Evolutionary conservation across 2,888 invertebrate genomes (phyloP).

Genomic region (Eupithecia centaureata): DNA sequence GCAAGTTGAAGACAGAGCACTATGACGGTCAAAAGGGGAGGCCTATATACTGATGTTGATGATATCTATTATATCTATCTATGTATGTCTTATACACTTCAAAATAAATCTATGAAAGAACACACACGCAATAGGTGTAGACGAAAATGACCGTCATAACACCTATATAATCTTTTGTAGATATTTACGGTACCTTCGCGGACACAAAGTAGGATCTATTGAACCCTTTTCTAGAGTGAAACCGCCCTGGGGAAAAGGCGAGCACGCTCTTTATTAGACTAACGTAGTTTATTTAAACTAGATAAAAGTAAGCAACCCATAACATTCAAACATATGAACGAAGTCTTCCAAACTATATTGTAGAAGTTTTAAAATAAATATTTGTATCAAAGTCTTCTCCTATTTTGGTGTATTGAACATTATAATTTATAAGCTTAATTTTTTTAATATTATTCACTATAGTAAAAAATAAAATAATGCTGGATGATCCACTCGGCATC

Average conservation of each 20-base stretch:
- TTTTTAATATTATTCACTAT: no score
- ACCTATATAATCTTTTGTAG: conserved; percentile 7
- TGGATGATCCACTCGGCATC: no score
- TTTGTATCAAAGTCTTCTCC: not conserved
- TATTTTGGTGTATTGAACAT: not conserved
- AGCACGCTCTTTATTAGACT: conserved; percentile 46
- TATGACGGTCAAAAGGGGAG: no score
- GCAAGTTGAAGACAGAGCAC: no score
- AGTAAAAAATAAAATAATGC: no score
- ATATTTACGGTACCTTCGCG: conserved; percentile 13
- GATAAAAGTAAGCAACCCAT: not conserved
- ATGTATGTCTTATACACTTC: not conserved
- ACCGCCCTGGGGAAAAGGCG: conserved; percentile 46
- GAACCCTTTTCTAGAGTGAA: conserved; percentile 54
- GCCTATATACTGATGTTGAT: no score
- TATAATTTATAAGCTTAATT: no score
- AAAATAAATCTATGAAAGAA: not conserved
- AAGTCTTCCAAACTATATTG: not conserved
- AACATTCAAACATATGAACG: not conserved
- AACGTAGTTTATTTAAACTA: not conserved
- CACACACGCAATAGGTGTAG: not conserved
- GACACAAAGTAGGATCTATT: conserved; percentile 26
- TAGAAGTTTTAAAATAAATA: not conserved
- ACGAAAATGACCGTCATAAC: not conserved
- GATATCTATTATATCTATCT: no score